Evolutionary conservation across 2,113 vertebrate genomes (phyloP).

Genomic region (Dicrurus megarhynchus): DNA sequence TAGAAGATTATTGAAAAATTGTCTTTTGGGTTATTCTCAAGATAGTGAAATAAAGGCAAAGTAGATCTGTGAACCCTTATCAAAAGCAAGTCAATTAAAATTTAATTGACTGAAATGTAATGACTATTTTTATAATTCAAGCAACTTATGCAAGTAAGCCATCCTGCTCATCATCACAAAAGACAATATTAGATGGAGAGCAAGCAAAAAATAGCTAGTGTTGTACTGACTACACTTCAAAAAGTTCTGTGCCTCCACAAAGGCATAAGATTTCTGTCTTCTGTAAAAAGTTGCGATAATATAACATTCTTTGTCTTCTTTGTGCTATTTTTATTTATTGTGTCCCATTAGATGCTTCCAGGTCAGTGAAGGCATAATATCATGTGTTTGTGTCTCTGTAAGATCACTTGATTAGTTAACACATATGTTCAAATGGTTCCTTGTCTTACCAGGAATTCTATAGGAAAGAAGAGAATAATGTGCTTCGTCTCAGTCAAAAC

Average conservation of each 20-base stretch:
- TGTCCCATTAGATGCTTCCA: not conserved
- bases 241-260: not conserved
- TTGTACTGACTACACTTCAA: not conserved
- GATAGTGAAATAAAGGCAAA: not conserved
- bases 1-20: constrained; percentile 5
- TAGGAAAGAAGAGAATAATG: not conserved
- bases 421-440: not conserved
- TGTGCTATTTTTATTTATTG: not conserved
- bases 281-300: not conserved
- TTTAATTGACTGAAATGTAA: not conserved
- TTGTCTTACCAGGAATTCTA: not conserved
- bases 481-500: not conserved
- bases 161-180: not conserved
- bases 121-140: not conserved
- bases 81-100: not conserved
- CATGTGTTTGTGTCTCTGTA: not conserved
- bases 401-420: not conserved
- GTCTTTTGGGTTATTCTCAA: not conserved
- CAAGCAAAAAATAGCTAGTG: not conserved
- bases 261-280: not conserved
- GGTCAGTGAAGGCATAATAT: not conserved
- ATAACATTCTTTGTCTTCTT: not conserved
- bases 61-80: not conserved
- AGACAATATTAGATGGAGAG: not conserved
- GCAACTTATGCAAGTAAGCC: not conserved